Evolutionary conservation across 2,888 invertebrate species (phyloP), one percentile per base, ranked within the genome.

Genomic region (Caenorhabditis macrosperma): DNA sequence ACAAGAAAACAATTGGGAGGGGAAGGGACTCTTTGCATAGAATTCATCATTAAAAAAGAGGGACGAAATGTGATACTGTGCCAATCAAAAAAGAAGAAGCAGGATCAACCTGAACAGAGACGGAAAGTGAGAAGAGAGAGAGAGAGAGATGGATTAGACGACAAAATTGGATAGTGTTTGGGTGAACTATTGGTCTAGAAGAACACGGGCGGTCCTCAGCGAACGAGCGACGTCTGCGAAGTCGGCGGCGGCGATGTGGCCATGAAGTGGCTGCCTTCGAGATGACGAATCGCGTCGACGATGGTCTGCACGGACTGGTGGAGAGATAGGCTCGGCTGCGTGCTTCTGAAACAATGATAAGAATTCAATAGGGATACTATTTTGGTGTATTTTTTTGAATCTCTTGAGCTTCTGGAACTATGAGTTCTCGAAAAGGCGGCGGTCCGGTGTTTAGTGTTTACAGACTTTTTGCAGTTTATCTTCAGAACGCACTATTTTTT

Each of bases 251-350:
- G 82, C 33, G 84, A 80, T 22, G 79, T 63, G 66, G 83, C 57
- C 30, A 75, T 50, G 84, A 77, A 59, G 12, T 52, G 68, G 60
- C 69, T 67, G 35, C 83, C 97, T 91, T 99, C 98, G 85, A 99
- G 92, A 91, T 98, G 97, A 44, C 97, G 94, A 90, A 99, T 98
- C 69, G 99, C 99, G 91, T 98, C 97, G 44, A 98, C 96, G 86
- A 99, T 97, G 15, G 97, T 97, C 92, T 98, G 97, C 88, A 99
- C 93, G 30, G 89, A 87, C 26, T 87, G 86, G n/a, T 87, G 85
- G n/a, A 75, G 24, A 12, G 79, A 59, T 12, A 68, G 26, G 17
- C 38, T 60, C 22, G 72, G 67, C 41, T 67, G 69, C 10, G 79
- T 79, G 38, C 75, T 75, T n/a, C 79, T 79, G 79, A 44, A 67